Base-by-base conservation (phyloP, 2,888 invertebrate genomes). In the Sclerodermus sp. region DNA sequence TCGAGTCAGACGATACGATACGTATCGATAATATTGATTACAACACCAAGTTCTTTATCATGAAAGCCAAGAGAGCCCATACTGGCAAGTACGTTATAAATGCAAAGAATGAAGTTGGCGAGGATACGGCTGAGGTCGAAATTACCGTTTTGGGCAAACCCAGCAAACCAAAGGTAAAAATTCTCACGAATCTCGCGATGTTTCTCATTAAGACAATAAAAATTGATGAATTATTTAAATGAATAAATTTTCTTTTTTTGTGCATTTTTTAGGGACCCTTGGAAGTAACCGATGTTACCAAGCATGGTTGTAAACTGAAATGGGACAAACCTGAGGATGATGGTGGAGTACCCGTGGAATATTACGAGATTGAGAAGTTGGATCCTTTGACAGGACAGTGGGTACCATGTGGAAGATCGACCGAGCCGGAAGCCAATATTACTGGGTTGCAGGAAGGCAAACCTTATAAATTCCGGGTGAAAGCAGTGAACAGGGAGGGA, bases 401-500 rank as follows among this genome's bases (percentile, higher is more conserved):
- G 98, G 84, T 94, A 45, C 91, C 94, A 8, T 94, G 93, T 70
- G 94, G 91, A 15, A 90, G 91, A 53, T 87, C 92, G 37, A 87
- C 88, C 49, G 92, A 91, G 68, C 90, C 92, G 18, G 92, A 92
- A 80, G 90, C 90, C 1, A 92, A 90, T 62, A 82, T 91, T 3
- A 85, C 85, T 6, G 94, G 94, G 0, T 81, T 96, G 40, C 90
- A 91, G 65, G 94, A 95, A 76, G 96, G 96, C 67, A 98, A 99
- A 78, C 91, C 94, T 0, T 99, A 99, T 81, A 95, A 97, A 82
- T 99, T 99, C 86, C 86, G 99, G 42, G 98, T 99, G 0, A 90
- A 91, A 70, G 97, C 99, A 15, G 96, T 98, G 45, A 99, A 99
- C 79, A 93, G 95, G 76, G 96, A 98, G 79, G 99, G 99, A 13